Conservation (phyloP, 2,113 vertebrate species). For the Mohoua ochrocephala region DNA sequence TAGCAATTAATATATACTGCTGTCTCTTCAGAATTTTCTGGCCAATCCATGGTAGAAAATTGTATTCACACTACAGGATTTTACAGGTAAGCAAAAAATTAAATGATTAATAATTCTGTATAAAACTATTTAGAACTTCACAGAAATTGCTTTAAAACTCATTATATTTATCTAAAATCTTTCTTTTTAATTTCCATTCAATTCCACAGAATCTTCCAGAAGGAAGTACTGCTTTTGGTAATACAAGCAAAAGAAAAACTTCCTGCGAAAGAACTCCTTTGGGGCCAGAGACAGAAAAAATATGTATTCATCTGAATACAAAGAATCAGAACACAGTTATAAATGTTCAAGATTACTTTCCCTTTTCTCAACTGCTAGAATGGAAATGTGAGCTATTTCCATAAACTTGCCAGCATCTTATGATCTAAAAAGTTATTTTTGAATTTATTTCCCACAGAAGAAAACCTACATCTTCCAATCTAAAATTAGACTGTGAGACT, state of each 20-base stretch:
- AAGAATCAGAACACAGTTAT: slow-evolving; percentile 15
- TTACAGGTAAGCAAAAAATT: background rate
- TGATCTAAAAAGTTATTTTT: slow-evolving; percentile 63
- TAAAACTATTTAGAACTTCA: background rate
- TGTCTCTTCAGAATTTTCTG: background rate
- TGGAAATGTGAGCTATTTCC: slow-evolving; percentile 46
- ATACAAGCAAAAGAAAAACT: background rate
- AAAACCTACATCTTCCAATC: slow-evolving; percentile 57
- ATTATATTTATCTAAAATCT: background rate
- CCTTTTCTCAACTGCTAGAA: background rate
- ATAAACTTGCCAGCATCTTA: slow-evolving; percentile 56
- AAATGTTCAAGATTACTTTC: background rate
- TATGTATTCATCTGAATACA: background rate
- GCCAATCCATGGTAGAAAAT: background rate
- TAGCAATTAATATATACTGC: background rate
- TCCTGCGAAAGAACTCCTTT: background rate
- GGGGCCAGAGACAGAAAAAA: background rate
- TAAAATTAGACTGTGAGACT: slow-evolving; percentile 67
- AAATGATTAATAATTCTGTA: background rate
- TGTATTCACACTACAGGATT: background rate
- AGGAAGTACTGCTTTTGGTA: background rate
- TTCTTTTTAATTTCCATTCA: background rate
- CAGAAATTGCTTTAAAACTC: background rate
- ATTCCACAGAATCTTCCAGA: background rate
- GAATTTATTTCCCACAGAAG: slow-evolving; percentile 65